Evolutionary conservation across 1,140 invertebrate genomes (phyloP), one percentile per base, ranked within the genome.

Genomic region (Brachionus rotundiformis): DNA sequence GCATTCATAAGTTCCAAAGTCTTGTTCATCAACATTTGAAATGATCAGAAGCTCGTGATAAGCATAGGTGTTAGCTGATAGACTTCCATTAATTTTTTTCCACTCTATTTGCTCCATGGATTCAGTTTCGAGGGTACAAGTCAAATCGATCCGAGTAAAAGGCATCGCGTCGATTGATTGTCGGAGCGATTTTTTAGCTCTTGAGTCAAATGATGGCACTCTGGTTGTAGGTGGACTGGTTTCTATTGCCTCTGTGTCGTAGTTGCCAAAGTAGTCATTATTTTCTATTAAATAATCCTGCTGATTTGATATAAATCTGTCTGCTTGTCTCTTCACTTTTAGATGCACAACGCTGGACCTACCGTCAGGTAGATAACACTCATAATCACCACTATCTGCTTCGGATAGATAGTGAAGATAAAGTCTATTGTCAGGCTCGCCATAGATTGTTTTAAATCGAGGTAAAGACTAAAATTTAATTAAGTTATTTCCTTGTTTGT

Each of bases 1-100:
- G 47, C 76, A 79, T 33, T 79, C 76, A 59, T 79, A 79, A 6
- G 41, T 44, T 11, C 73, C 73, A 59, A 54, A 49, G 39, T 77
- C 73, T 77, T 77, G 19, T 47, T 77, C 44, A 19, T 27, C 27
- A 5, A 77, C 5, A 31, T 76, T 23, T n/a, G n/a, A n/a, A 3
- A 7, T 11, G 7, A 49, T 49, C 2, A 29, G 7, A 23, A 77
- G 19, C 23, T 44, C 13, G 1, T 59, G 4, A 33, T 77, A 7
- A 49, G 11, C 2, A 29, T 59, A 59, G 0, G 41, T 13, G 7
- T 77, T 8, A 16, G 8, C 3, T 19, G 36, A 10, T 16, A 77
- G 7, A 16, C 33, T 19, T 5, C 63, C 63, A 16, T 33, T 36
- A 1, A 68, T 19, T 68, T 68, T 68, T 19, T 29, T 5, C 63